Evolutionary conservation across 2,113 vertebrate genomes (phyloP).

Genomic region (Pygoscelis adeliae): DNA sequence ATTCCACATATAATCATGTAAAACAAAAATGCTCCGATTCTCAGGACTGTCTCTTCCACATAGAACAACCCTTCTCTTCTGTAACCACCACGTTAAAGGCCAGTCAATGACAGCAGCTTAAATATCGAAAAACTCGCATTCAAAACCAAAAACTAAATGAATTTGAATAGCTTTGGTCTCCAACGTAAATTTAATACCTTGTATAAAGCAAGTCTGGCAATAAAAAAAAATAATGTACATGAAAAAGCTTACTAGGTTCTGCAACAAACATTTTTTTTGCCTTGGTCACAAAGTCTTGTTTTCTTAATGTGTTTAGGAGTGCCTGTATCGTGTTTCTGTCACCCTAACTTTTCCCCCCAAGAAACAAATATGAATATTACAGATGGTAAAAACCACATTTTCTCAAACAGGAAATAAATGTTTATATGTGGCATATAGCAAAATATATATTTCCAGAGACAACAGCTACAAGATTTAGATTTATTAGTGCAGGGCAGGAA

Average conservation of each 20-base stretch:
- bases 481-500: not conserved
- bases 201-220: not conserved
- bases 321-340: slow-evolving; percentile 36
- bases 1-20: accelerated
- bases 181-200: not conserved
- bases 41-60: not conserved
- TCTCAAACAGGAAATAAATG: slow-evolving; percentile 27
- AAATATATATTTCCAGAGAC: slow-evolving; percentile 33
- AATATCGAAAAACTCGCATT: not conserved
- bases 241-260: not conserved
- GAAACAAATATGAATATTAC: slow-evolving; percentile 29
- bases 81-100: not conserved
- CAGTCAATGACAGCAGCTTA: not conserved
- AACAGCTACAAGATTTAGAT: slow-evolving; percentile 1
- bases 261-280: not conserved
- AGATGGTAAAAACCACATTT: slow-evolving; percentile 14
- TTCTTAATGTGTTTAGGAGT: not conserved
- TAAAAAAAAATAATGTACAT: not conserved
- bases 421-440: slow-evolving; percentile 17
- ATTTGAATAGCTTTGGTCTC: not conserved
- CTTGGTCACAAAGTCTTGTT: not conserved
- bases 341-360: not conserved
- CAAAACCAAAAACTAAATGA: not conserved
- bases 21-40: not conserved
- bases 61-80: not conserved